A percentile compares a stretch with the other conserved stretches of the same genome.
These are phyloP conservation scores for Montipora efflorescens DNA, from an alignment of 64 coral and sea anemone species.

Conservation along the genomic window DNA sequence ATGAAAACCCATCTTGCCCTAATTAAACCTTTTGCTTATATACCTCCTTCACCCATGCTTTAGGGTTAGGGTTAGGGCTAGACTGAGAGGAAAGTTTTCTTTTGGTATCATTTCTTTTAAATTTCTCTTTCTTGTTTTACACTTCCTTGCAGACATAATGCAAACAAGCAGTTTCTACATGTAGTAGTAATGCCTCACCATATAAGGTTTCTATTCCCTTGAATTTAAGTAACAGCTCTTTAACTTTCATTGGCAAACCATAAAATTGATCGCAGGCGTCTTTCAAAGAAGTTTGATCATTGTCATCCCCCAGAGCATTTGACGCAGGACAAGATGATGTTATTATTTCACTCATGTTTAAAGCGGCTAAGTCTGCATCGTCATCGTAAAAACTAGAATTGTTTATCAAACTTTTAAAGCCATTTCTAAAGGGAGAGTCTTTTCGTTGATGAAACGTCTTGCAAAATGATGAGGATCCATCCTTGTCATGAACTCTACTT, in stretches of 20 bases:
- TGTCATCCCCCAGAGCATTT: neutral
- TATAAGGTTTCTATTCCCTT: constrained; percentile 77
- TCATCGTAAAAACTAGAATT: constrained; percentile 29
- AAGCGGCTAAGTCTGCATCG: constrained; percentile 9
- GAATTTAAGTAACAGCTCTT: constrained; percentile 56
- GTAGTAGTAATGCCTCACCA: constrained; percentile 36
- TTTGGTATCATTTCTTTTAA: too few species aligned
- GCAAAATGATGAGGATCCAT: neutral
- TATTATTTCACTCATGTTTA: constrained; percentile 36
- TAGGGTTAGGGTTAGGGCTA: too few species aligned
- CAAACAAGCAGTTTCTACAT: neutral
- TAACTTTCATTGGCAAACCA: constrained; percentile 63
- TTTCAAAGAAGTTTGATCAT: neutral
- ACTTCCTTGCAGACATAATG: too few species aligned
- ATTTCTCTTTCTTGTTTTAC: too few species aligned
- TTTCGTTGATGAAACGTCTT: neutral
- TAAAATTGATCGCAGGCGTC: constrained; percentile 51
- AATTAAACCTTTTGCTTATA: too few species aligned
- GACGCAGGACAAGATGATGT: neutral
- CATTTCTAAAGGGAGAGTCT: neutral
- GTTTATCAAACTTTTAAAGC: neutral
- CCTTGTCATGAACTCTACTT: neutral
- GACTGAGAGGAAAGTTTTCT: too few species aligned
- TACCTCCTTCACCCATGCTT: too few species aligned
- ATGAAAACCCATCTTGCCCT: too few species aligned